Base-by-base conservation (phyloP, 2,888 invertebrate genomes). In the Dinocampus coccinellae region DNA sequence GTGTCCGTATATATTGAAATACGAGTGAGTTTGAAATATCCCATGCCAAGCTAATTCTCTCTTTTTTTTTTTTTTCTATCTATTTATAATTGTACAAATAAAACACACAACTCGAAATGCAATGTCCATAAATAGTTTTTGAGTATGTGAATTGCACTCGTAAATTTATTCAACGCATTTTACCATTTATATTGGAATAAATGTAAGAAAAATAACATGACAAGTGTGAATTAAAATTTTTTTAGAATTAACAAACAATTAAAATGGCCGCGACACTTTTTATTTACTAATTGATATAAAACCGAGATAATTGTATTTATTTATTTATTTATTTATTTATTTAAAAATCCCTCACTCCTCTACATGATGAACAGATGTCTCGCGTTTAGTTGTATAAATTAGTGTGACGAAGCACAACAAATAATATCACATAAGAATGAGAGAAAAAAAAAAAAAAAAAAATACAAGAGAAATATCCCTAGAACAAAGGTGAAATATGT, bases 71-170 rank as follows among this genome's bases (percentile, higher is more conserved):
- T n/a, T 7, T 3, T 16, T 33, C 58, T 16, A 16, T 52, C 61
- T 71, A 71, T 71, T 71, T 71, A 71, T 71, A 71, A 66, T 66
- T 47, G 33, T 9, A 62, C 52, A 64, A 64, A 64, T 29, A 55
- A 42, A 60, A 29, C 39, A 33, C 36, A 67, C 52, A 39, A 24
- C 47, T 52, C 34, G 57, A 68, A 60, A 47, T 34, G 52, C 68
- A 70, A 64, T 16, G 20, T 69, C 63, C 47, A 58, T 64, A 29
- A 64, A 63, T 70, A 64, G 70, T 69, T 62, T 29, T 22, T 1
- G 53, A 13, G 69, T 53, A 69, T 42, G 26, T 63, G 29, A 53
- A 55, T 42, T 42, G 57, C 64, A 47, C n/a, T n/a, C n/a, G n/a
- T 26, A 7, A 24, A 39, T 22, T 6, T 11, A 22, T 22, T 61